These are phyloP conservation scores for Sebastes steindachneri DNA, from an alignment of 2,797 vertebrate genomes.

Conservation along the genomic window DNA sequence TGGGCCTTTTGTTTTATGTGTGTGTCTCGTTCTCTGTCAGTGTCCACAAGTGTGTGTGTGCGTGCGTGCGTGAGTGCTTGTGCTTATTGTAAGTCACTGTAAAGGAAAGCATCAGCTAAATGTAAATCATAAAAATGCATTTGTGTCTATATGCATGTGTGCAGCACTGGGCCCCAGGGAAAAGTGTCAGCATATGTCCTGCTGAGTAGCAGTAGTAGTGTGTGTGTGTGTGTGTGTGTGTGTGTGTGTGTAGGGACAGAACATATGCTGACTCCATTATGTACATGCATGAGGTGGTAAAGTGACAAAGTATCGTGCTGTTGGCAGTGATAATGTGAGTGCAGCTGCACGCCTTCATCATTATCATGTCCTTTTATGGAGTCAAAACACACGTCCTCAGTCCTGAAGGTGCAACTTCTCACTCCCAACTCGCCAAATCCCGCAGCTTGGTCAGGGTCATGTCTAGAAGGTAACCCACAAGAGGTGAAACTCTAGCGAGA, in stretches of 20 bases:
- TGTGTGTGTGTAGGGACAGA: background rate
- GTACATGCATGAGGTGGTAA: slow-evolving; percentile 2
- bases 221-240: background rate
- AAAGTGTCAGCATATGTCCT: slow-evolving; percentile 21
- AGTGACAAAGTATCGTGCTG: background rate
- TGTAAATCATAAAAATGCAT: slow-evolving; percentile 43
- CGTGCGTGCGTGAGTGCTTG: background rate
- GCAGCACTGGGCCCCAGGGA: background rate
- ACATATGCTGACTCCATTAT: slow-evolving; percentile 28
- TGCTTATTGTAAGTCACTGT: background rate
- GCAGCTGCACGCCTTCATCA: background rate
- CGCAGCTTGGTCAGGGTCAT: too few relatives aligned
- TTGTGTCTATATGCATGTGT: slow-evolving; percentile 16
- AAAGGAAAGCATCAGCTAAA: slow-evolving; percentile 48
- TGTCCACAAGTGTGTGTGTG: background rate
- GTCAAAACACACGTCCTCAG: background rate
- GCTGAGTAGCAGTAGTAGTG: background rate
- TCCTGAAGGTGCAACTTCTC: too few relatives aligned
- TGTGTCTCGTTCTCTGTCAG: background rate
- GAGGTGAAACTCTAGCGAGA: too few relatives aligned
- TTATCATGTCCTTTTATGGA: background rate
- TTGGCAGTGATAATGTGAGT: background rate
- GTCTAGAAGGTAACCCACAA: too few relatives aligned
- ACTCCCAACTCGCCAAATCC: too few relatives aligned
- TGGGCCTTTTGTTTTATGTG: slow-evolving; percentile 1